A percentile compares a stretch with the other conserved stretches of the same genome.
Conservation (phyloP, 1,140 invertebrate species). For the Tribolium madens region DNA sequence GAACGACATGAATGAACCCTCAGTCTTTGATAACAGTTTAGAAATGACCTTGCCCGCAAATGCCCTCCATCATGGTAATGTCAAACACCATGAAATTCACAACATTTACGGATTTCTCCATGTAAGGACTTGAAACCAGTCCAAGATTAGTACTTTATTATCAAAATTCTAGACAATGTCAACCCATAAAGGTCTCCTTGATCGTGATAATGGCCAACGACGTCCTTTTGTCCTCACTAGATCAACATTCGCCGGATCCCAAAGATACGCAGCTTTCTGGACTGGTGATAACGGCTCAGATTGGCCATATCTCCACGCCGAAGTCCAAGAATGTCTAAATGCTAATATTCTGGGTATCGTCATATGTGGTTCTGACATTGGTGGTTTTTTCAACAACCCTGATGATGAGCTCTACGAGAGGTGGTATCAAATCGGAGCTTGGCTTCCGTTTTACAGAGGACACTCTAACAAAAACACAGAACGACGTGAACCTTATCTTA, state of each 20-base stretch:
- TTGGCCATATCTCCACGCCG: conserved; percentile 91
- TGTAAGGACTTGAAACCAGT: too few species aligned
- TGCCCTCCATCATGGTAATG: conserved; percentile 63
- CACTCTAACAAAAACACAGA: conserved; percentile 87
- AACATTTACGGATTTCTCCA: conserved; percentile 57
- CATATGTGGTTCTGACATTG: conserved; percentile 96
- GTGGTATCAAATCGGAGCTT: conserved; percentile 88
- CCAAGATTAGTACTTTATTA: background rate
- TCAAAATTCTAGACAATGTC: conserved; percentile 67
- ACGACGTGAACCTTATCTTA: conserved; percentile 95
- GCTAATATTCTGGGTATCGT: conserved; percentile 89
- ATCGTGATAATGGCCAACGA: conserved; percentile 74
- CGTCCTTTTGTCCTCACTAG: conserved; percentile 93
- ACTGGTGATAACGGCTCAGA: conserved; percentile 96
- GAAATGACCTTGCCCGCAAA: conserved; percentile 74
- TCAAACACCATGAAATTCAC: conserved; percentile 50
- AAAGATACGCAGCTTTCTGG: conserved; percentile 93
- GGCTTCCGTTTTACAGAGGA: conserved; percentile 73
- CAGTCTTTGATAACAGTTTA: conserved; percentile 77
- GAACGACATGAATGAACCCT: conserved; percentile 88
- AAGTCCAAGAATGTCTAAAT: conserved; percentile 93
- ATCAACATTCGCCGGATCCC: conserved; percentile 90
- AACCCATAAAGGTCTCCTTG: conserved; percentile 83
- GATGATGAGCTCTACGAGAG: conserved; percentile 87
- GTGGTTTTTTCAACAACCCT: conserved; percentile 96